Evolutionary conservation across 2,888 invertebrate species (phyloP), one percentile per base, ranked within the genome.

Genomic region (Tridacna crocea): DNA sequence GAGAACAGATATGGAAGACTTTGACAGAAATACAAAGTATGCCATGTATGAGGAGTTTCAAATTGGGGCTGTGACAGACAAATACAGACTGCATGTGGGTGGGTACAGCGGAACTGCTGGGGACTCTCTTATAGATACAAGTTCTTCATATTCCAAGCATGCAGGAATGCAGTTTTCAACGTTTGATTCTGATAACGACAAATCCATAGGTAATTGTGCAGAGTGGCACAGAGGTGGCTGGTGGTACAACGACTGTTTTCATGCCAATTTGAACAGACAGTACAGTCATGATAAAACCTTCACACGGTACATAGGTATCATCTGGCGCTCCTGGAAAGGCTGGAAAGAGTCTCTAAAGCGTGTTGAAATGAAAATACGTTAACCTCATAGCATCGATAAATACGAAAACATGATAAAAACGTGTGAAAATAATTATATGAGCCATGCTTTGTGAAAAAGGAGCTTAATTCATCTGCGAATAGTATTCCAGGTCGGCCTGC

Each of bases 131-230:
- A 61, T n/a, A 0, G 61, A 22, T 61, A n/a, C n/a, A 13, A 3
- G 61, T 61, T 0, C 1, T n/a, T 13, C 97, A 93, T 98, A 0
- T 11, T 3, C n/a, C 1, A 13, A 13, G 12, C 61, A 61, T 22
- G 24, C n/a, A 2, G 61, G 61, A 22, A 61, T 61, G 61, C n/a
- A 61, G 22, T 61, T 61, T 24, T 3, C 2, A 11, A 61, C 61
- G 22, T n/a, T 61, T n/a, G 61, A 61, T 22, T n/a, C 61, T 22
- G 61, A 22, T 13, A 61, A 17, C 61, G n/a, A n/a, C 17, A 97
- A 90, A 36, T 19, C 4, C n/a, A 6, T 6, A 6, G 2, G 1
- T 6, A 55, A 55, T 55, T 61, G 61, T 22, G 61, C 61, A 12
- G 19, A 13, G 19, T 3, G 1, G 8, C n/a, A 61, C 24, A 2